Evolutionary conservation across 2,113 vertebrate species (phyloP).

Genomic region (Psammodynastes pulverulentus): DNA sequence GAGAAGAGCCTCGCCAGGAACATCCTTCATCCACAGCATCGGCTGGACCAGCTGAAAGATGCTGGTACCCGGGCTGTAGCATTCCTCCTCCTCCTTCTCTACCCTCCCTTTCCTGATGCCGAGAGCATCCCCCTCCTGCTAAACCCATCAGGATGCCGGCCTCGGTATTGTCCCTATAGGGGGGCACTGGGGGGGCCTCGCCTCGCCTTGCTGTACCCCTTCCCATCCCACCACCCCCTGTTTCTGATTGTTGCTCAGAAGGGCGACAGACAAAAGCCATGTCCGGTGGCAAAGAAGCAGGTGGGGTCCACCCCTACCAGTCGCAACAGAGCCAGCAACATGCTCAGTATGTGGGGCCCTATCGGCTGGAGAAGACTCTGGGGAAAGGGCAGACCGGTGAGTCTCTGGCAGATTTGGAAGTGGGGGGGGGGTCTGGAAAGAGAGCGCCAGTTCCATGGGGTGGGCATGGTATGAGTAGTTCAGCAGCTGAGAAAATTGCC

Average conservation of each 20-base stretch:
- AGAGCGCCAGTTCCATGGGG: neutral
- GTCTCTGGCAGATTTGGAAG: slow-evolving; percentile 8
- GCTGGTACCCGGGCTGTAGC: slow-evolving; percentile 32
- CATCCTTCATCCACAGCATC: slow-evolving; percentile 21
- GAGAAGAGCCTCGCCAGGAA: neutral
- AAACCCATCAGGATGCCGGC: slow-evolving; percentile 13
- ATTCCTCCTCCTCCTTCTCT: neutral
- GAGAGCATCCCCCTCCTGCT: slow-evolving; percentile 4
- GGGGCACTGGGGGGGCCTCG: slow-evolving; percentile 1
- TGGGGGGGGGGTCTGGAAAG: neutral
- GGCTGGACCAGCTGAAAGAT: slow-evolving; percentile 11
- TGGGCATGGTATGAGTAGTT: neutral
- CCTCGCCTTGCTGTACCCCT: neutral
- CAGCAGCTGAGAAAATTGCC: neutral
- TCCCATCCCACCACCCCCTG: neutral
- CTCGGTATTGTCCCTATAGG: slow-evolving; percentile 24
- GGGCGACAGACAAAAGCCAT: slow-evolving; percentile 45
- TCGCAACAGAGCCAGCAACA: slow-evolving; percentile 54
- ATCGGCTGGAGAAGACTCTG: slow-evolving; percentile 72
- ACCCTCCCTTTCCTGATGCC: slow-evolving; percentile 18
- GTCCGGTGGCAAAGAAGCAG: slow-evolving; percentile 54
- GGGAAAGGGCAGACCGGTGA: slow-evolving; percentile 74
- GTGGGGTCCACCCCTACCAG: slow-evolving; percentile 53
- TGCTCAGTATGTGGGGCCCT: slow-evolving; percentile 72
- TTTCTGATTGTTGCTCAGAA: slow-evolving; percentile 39